Conservation (phyloP, 2,797 vertebrate genomes). For the Lepus oiostolus region DNA sequence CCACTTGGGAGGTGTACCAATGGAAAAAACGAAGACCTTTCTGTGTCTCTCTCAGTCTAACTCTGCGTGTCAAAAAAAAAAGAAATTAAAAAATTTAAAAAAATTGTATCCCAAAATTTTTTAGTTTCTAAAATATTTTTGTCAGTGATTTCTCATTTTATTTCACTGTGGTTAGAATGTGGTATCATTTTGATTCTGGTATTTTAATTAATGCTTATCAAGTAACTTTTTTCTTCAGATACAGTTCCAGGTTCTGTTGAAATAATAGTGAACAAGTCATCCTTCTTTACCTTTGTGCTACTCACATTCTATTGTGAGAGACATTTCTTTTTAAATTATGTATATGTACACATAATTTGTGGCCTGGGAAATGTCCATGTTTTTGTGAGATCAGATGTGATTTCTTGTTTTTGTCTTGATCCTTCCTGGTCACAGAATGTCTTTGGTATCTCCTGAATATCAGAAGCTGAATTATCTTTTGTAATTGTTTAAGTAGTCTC, state of each 20-base stretch:
- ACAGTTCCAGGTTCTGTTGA: not conserved
- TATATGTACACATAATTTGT: not conserved
- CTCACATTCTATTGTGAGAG: not conserved
- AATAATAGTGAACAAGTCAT: not conserved
- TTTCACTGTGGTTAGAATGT: not conserved
- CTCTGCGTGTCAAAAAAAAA: too few relatives aligned
- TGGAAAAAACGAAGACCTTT: too few relatives aligned
- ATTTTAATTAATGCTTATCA: slow-evolving; percentile 47
- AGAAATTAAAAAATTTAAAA: too few relatives aligned
- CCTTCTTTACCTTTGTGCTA: slow-evolving; percentile 8
- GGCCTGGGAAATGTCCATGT: not conserved
- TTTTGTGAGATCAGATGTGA: not conserved
- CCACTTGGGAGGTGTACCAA: too few relatives aligned
- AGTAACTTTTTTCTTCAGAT: slow-evolving; percentile 23
- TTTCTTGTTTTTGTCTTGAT: slow-evolving; percentile 38
- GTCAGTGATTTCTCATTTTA: slow-evolving; percentile 36
- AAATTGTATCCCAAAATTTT: not conserved
- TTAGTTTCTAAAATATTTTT: slow-evolving; percentile 61
- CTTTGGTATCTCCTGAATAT: slow-evolving; percentile 5
- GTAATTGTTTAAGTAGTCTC: slow-evolving; percentile 42
- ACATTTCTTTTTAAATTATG: not conserved
- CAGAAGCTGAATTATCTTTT: slow-evolving; percentile 4
- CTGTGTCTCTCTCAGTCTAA: too few relatives aligned
- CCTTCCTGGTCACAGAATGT: not conserved
- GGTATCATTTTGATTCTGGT: slow-evolving; percentile 24